These are phyloP conservation scores for Callionymus lyra DNA, from an alignment of 2,113 vertebrate species.

Conservation along the genomic window DNA sequence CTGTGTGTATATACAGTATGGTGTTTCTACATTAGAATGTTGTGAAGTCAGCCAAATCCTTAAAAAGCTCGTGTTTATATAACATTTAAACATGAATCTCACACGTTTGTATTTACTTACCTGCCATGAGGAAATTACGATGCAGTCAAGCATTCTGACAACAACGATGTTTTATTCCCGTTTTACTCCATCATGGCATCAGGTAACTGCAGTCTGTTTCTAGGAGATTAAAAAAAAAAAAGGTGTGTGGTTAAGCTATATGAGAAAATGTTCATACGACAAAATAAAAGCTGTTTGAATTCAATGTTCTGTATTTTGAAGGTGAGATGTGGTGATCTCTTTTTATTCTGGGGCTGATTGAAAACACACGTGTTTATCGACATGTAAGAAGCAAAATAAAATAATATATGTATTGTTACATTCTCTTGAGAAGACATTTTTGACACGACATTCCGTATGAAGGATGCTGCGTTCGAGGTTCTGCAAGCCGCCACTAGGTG, in stretches of 20 bases:
- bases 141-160: constrained; percentile 35
- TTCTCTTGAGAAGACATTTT: constrained; percentile 31
- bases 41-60: constrained; percentile 33
- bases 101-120: constrained; percentile 38
- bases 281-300: constrained; percentile 69
- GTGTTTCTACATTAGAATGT: constrained; percentile 50
- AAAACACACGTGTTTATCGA: constrained; percentile 51
- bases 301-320: constrained; percentile 62
- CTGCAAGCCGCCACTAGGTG: constrained; percentile 19
- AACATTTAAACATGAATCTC: constrained; percentile 30
- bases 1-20: constrained; percentile 42
- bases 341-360: constrained; percentile 27
- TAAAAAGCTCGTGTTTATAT: constrained; percentile 37
- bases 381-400: constrained; percentile 68
- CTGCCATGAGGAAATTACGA: constrained; percentile 23
- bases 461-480: too few relatives aligned
- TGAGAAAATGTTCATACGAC: constrained; percentile 54
- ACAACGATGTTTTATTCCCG: constrained; percentile 27
- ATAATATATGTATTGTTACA: constrained; percentile 57
- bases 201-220: constrained; percentile 55
- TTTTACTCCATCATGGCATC: constrained; percentile 48
- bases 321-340: constrained; percentile 45
- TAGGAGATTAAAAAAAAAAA: constrained; percentile 43
- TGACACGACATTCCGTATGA: too few relatives aligned
- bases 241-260: constrained; percentile 51